Base-by-base conservation (phyloP, 2,797 vertebrate genomes). In the Crocodylus rhombifer region DNA sequence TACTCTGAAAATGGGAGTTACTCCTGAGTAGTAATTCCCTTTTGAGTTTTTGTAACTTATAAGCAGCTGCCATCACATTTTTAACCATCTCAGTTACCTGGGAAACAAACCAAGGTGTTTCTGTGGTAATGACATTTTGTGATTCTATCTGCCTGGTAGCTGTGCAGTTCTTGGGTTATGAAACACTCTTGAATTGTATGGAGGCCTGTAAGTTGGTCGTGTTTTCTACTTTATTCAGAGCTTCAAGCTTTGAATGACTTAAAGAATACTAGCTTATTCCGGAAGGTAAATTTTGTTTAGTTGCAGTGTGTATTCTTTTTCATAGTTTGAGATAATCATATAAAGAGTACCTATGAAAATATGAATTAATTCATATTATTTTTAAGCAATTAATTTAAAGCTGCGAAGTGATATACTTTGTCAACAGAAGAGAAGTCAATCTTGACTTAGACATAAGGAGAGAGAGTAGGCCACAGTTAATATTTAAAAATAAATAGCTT, bases 201-300 rank as follows among this genome's bases (percentile, higher is more conserved):
- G 36, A 17, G 74, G 62, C 81, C 11, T 14, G 7, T 4, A 4
- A 26, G 20, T 16, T 16, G 61, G 42, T 56, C 15, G 4, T 18
- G 7, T 36, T 61, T 3, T 23, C 4, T 3, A 3, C 5, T 0
- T 23, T n/a, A 30, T 1, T 2, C 25, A 15, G 77, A 57, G 64
- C n/a, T 28, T 7, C n/a, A 3, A 67, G 55, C 28, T 76, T 11
- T 36, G 61, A 42, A 61, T 17, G 23, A 16, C 25, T 25, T 20
- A 9, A 51, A 28, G 25, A 12, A 30, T 18, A 18, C 56, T 16
- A 4, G 17, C 12, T 25, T 14, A 18, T 62, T 28, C 9, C 30
- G 14, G 18, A 11, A 17, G 33, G 25, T 36, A 17, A 7, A 62
- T 9, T 16, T 16, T 28, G 33, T 42, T 42, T 42, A 3, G 11